Evolutionary conservation across 23 tunicate genomes (phyloP), one percentile per base, ranked within the genome.

Genomic region (Diplosoma virens): DNA sequence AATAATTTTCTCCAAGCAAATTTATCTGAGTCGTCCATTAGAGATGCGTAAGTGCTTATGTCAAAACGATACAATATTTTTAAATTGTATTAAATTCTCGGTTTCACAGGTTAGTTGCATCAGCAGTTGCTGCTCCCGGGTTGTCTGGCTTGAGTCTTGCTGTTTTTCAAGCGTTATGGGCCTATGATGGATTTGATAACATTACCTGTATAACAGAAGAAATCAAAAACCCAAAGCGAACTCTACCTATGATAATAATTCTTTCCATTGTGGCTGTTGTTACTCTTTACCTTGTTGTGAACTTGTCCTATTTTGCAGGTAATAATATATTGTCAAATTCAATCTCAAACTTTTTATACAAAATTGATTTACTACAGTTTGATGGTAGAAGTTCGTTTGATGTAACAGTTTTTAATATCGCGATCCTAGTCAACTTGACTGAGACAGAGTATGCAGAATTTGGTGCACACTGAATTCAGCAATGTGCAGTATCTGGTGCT

Each of bases 151-250:
- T 89, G 23, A 84, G 90, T 25, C 77, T 90, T 1, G 97, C 92
- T 9, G 36, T 92, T 0, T 92, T 80, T 53, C 88, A 92, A 81
- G 87, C 95, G 1, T 36, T 92, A 14, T 92, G 97, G 97, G 97
- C 97, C 7, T 92, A 92, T 61, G 97, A 92, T 81, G 97, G 97
- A 1, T 92, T 85, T 81, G 97, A 92, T 36, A 79, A 52, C 31
- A 70, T 92, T 31, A 86, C 86, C 9, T 67, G 75, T 32, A 78
- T 92, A 47, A 92, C 97, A 16, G 97, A 92, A 70, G 97, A 92
- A 76, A 92, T 92, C n/a, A 92, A 92, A 71, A 92, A 85, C 25
- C 97, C 97, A 0, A 75, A 60, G 32, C 73, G 78, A 48, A 63
- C 92, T 1, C 75, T 92, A 9, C 97, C 97, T 0, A 32, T 71